These are phyloP conservation scores for Nymphalis io DNA, from an alignment of 1,140 invertebrate species.

Conservation along the genomic window DNA sequence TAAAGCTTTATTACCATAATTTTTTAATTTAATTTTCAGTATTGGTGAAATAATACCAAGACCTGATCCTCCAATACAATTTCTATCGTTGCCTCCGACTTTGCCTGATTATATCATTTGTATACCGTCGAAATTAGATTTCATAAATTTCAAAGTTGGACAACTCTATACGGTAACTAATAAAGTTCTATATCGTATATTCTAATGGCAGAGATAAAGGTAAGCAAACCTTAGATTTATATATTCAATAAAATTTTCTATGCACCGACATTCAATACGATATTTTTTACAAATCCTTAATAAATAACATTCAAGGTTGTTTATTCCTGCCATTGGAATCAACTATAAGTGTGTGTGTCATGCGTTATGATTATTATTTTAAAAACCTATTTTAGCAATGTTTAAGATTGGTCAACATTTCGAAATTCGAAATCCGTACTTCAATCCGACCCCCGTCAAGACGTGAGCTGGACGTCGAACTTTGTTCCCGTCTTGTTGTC, in stretches of 20 bases:
- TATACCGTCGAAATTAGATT: conserved; percentile 51
- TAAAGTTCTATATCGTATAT: too few relatives aligned
- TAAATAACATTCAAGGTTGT: too few relatives aligned
- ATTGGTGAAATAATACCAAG: conserved; percentile 41
- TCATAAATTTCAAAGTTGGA: conserved; percentile 51
- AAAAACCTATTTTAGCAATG: conserved; percentile 33
- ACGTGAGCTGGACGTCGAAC: conserved; percentile 37
- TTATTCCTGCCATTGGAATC: too few relatives aligned
- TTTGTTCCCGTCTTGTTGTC: conserved; percentile 42
- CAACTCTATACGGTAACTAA: conserved; percentile 23
- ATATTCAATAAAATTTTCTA: too few relatives aligned
- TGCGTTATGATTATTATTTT: not conserved
- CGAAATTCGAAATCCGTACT: conserved; percentile 44
- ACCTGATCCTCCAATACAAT: conserved; percentile 5
- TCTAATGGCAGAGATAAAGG: too few relatives aligned
- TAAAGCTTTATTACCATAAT: too few relatives aligned
- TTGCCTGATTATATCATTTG: conserved; percentile 49
- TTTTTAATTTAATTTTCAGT: conserved; percentile 42
- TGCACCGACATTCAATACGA: too few relatives aligned
- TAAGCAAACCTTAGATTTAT: too few relatives aligned
- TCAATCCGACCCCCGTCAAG: conserved; percentile 38
- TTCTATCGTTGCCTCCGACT: conserved; percentile 9
- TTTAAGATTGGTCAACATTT: conserved; percentile 47
- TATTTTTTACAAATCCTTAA: too few relatives aligned
- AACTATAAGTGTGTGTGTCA: too few relatives aligned